Base-by-base conservation (phyloP, 92 coral and sea anemone genomes). In the Pocillopora grandis region DNA sequence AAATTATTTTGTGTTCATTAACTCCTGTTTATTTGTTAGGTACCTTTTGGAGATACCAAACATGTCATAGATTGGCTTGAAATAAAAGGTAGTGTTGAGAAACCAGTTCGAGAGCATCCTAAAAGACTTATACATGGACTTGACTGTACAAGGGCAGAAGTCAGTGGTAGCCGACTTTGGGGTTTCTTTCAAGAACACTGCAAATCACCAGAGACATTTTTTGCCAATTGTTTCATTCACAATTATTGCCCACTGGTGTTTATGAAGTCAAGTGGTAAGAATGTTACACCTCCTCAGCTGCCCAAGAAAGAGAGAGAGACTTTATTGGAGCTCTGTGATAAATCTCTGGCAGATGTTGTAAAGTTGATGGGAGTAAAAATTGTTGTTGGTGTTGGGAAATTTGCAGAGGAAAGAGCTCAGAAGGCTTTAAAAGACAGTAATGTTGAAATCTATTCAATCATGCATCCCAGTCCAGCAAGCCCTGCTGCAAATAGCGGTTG, bases 391-490 rank as follows among this genome's bases (percentile, higher is more conserved):
- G 84, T 94, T 67, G 98, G 98, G 5, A 94, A 92, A 69, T 94
- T 94, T 87, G 98, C 95, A 67, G 92, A 91, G 86, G 88, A 76
- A 62, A 88, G 98, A 68, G 90, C 95, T 66, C 75, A 63, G n/a
- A 81, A 67, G 48, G 72, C 90, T 42, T 80, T 94, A 35, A 83
- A 89, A 57, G 93, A 80, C 55, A 69, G 31, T 35, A 69, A 69
- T 11, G 88, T 94, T 48, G 55, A 80, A 67, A 80, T 87, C 2
- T 72, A 36, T 72, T 82, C 89, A 19, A 76, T 91, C 19, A 91
- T 91, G 93, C 98, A 94, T 42, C 98, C 98, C 57, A 94, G 98
- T 42, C 98, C 98, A 37, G 95, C 95, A 10, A 94, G 91, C 86
- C 95, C 95, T 14, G 91, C 84, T 42, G 98, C 98, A 17, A 94